phyloP scores from a whole-genome alignment of 2,888 invertebrate species.

The Eupeodes latifasciatus region DNA sequence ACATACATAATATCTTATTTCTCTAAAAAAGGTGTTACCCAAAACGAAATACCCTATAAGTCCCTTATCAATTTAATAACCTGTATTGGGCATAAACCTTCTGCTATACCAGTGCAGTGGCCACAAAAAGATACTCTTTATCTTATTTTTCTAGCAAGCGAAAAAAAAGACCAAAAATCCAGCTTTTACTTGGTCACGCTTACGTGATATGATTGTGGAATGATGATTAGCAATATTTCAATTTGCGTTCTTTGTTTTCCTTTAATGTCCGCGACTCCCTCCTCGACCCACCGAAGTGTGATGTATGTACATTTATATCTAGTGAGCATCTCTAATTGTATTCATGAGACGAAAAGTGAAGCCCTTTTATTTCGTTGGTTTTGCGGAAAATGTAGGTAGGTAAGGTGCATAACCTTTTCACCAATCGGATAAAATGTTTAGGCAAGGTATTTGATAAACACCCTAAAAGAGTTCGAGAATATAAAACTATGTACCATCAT shows the following conservation, averaged over 20 bases:
- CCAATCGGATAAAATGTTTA: no score
- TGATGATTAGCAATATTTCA: slow-evolving; percentile 49
- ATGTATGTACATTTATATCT: no score
- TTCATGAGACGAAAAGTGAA: no score
- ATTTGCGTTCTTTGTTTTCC: slow-evolving; percentile 64
- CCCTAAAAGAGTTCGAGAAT: no score
- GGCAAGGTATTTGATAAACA: no score
- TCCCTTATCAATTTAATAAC: slow-evolving; percentile 1
- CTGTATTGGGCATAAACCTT: background rate
- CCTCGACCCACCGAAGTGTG: no score
- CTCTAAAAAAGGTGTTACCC: background rate
- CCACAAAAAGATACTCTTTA: slow-evolving; percentile 14
- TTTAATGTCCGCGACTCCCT: slow-evolving; percentile 38
- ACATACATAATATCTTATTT: background rate
- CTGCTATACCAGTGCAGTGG: background rate
- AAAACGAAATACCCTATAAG: slow-evolving; percentile 1
- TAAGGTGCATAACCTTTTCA: no score
- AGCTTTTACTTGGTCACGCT: slow-evolving; percentile 63
- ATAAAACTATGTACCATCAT: no score
- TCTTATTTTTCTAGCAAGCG: background rate
- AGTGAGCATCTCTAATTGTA: no score
- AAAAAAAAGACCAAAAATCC: slow-evolving; percentile 34
- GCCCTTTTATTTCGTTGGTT: no score
- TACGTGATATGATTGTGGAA: slow-evolving; percentile 70
- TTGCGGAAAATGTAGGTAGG: no score